Percentiles rank a stretch among this genome's conserved stretches.
phyloP scores from a whole-genome alignment of 2,888 invertebrate genomes.

The Meliscaeva auricollis region DNA sequence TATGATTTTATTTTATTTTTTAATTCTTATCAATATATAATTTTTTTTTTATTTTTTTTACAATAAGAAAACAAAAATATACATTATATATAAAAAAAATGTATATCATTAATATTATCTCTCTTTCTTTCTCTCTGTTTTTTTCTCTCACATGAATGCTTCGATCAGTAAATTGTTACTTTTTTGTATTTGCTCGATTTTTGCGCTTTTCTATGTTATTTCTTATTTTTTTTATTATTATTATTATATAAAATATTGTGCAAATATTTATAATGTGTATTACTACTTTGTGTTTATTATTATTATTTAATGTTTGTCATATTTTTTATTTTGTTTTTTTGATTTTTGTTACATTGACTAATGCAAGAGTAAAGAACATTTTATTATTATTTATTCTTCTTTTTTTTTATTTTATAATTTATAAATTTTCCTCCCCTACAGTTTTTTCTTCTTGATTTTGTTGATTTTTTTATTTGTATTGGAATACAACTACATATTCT shows the following conservation, averaged over 20 bases:
- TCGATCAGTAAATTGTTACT: constrained; percentile 73
- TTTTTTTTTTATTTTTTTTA: constrained; percentile 31
- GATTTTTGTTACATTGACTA: constrained; percentile 70
- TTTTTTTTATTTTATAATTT: constrained; percentile 47
- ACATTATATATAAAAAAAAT: constrained; percentile 21
- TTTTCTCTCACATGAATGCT: constrained; percentile 46
- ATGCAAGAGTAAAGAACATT: constrained; percentile 73
- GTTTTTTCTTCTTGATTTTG: background rate
- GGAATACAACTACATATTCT: constrained; percentile 4
- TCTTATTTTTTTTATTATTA: constrained; percentile 47
- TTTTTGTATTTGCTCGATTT: constrained; percentile 71
- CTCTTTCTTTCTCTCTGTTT: too few relatives aligned
- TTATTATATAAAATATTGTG: constrained; percentile 66
- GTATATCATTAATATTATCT: constrained; percentile 22
- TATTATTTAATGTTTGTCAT: constrained; percentile 76
- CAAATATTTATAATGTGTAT: constrained; percentile 76
- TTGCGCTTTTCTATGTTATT: constrained; percentile 74
- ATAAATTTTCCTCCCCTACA: constrained; percentile 24
- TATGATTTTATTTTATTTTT: constrained; percentile 55
- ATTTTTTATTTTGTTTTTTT: constrained; percentile 69
- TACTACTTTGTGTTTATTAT: constrained; percentile 72
- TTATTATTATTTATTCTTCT: constrained; percentile 66
- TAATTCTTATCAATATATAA: constrained; percentile 52
- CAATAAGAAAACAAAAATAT: constrained; percentile 23
- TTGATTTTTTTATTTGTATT: constrained; percentile 13